A percentile compares a stretch with the other conserved stretches of the same genome.
Conservation (phyloP, 2,888 invertebrate species). For the Mamestra brassicae region DNA sequence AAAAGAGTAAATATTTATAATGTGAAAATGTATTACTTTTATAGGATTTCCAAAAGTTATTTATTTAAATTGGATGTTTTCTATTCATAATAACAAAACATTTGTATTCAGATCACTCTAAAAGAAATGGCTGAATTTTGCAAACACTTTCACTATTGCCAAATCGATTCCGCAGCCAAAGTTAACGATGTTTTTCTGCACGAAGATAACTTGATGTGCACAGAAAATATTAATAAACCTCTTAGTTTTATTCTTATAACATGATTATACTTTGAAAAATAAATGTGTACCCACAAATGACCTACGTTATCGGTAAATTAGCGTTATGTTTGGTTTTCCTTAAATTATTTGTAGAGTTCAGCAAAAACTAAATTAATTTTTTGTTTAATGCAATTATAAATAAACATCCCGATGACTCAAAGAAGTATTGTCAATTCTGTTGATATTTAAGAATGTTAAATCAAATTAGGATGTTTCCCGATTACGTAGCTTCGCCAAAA, state of each 20-base stretch:
- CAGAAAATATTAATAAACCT: background rate
- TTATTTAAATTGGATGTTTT: slow-evolving; percentile 25
- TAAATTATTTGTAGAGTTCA: too few species aligned
- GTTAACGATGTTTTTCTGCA: slow-evolving; percentile 7
- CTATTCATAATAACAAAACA: slow-evolving; percentile 18
- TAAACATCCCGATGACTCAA: too few species aligned
- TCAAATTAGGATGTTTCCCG: too few species aligned
- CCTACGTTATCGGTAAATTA: background rate
- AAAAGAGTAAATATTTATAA: slow-evolving; percentile 2
- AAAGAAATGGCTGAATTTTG: slow-evolving; percentile 28
- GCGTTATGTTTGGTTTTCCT: too few species aligned
- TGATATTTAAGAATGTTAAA: too few species aligned
- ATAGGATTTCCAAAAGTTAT: background rate
- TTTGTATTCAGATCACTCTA: slow-evolving; percentile 45
- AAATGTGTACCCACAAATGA: background rate
- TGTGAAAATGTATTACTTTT: background rate
- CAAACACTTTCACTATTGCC: slow-evolving; percentile 51
- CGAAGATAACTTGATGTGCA: background rate
- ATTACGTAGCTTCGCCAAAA: too few species aligned
- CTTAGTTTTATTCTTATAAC: background rate
- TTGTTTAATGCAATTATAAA: too few species aligned
- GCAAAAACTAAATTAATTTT: too few species aligned
- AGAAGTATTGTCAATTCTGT: too few species aligned
- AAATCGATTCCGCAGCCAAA: slow-evolving; percentile 13
- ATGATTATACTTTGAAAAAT: background rate